A percentile compares a stretch with the other conserved stretches of the same genome.
Conservation (phyloP, 1,140 invertebrate genomes). For the Drosophila serrata region DNA sequence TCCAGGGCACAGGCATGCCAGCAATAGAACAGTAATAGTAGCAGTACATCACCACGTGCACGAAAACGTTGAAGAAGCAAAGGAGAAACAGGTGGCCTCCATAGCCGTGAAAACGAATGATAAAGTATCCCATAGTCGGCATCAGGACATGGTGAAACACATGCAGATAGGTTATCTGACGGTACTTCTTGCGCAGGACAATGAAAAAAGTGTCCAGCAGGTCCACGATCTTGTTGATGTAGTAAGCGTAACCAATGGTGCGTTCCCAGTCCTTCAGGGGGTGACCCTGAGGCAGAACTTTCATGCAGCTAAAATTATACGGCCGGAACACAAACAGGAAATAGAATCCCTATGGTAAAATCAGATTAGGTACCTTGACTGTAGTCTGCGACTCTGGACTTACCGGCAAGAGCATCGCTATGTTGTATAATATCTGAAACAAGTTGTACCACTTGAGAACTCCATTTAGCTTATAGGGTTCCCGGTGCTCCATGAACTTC, state of each 20-base stretch:
- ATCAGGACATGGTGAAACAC: conserved; percentile 87
- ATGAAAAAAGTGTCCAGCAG: conserved; percentile 57
- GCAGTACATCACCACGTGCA: conserved; percentile 15
- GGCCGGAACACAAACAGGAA: conserved; percentile 20
- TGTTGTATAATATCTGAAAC: conserved; percentile 86
- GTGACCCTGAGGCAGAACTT: conserved; percentile 37
- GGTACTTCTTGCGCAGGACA: conserved; percentile 61
- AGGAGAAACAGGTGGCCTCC: conserved; percentile 88
- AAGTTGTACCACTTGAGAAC: conserved; percentile 92
- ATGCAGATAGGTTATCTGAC: conserved; percentile 53
- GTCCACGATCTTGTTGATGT: conserved; percentile 58
- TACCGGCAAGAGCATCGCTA: conserved; percentile 28
- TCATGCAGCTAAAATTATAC: conserved; percentile 41
- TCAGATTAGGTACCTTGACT: neutral
- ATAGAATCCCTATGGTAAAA: conserved; percentile 12
- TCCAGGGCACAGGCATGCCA: conserved; percentile 8
- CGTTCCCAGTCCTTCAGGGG: conserved; percentile 35
- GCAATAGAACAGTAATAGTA: conserved; percentile 12
- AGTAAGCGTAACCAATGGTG: conserved; percentile 43
- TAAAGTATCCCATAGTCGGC: neutral
- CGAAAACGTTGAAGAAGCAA: conserved; percentile 12
- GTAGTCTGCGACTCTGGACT: neutral
- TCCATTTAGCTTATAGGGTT: conserved; percentile 91
- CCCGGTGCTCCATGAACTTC: conserved; percentile 92
- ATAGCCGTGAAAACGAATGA: conserved; percentile 42